Evolutionary conservation across 1,140 invertebrate species (phyloP).

Genomic region (Sipha flava): DNA sequence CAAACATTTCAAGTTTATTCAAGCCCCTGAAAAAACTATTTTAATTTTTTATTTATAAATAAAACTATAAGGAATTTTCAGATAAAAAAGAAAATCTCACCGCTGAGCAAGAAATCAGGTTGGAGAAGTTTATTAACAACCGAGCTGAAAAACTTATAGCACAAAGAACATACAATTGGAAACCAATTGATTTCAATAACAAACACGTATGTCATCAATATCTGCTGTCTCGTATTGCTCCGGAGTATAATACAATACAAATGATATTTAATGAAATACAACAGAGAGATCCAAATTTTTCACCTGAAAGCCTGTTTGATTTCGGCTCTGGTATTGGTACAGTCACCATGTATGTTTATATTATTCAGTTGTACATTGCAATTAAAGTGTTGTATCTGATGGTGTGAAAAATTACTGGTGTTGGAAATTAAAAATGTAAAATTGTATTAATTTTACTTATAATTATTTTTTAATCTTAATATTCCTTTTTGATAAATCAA

Average conservation of each 20-base stretch:
- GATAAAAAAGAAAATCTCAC: constrained; percentile 37
- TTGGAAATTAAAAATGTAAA: too few relatives aligned
- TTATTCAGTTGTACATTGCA: neutral
- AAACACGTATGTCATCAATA: constrained; percentile 56
- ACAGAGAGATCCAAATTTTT: constrained; percentile 55
- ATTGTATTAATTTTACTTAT: too few relatives aligned
- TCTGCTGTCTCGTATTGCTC: constrained; percentile 55
- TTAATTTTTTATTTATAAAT: neutral
- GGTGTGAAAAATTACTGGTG: too few relatives aligned
- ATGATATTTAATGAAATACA: constrained; percentile 68
- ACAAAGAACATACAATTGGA: constrained; percentile 58
- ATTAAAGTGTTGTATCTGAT: too few relatives aligned
- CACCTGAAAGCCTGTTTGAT: constrained; percentile 70
- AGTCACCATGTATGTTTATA: constrained; percentile 57
- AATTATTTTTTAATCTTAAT: too few relatives aligned
- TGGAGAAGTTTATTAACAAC: constrained; percentile 34
- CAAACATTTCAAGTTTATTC: too few relatives aligned
- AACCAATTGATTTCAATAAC: constrained; percentile 58
- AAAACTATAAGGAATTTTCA: neutral
- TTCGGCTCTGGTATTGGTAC: constrained; percentile 85
- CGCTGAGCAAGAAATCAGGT: constrained; percentile 43
- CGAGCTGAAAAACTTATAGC: constrained; percentile 46
- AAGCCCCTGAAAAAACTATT: too few relatives aligned
- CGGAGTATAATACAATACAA: constrained; percentile 64
- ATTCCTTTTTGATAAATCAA: too few relatives aligned